Evolutionary conservation across 2,888 invertebrate species (phyloP), one percentile per base, ranked within the genome.

Genomic region (Pheosia tremula): DNA sequence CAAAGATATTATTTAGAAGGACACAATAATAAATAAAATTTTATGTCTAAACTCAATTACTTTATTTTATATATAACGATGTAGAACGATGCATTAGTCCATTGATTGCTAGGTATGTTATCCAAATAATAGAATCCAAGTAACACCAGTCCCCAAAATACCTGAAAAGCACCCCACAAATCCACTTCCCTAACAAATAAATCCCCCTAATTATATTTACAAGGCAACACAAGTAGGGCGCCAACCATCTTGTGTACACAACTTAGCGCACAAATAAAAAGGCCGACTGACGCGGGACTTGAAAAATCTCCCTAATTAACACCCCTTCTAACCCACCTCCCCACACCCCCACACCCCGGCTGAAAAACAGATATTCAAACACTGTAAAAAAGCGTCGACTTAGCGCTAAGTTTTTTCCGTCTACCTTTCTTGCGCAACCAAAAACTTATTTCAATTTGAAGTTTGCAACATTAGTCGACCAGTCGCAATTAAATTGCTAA

Each of bases 291-390:
- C 24, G 24, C 62, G 57, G 62, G 45, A 59, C 38, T 64, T 66
- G 66, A 74, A 76, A 74, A 76, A 67, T 69, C 69, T 69, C 64
- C 66, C 71, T 75, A 76, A 76, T 76, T 74, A 76, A 67, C 71
- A 64, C 61, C 71, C 68, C 64, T 69, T 54, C 57, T 45, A 8
- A 52, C 36, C 37, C 56, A 24, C 49, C 63, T 58, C 49, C 58
- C 59, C 37, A 47, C 50, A 59, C 64, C 61, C 59, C 56, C n/a
- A 45, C 9, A 13, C 56, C 66, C 61, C 60, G 58, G 58, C 62
- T 66, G 61, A 63, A 68, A 70, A 70, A 74, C 66, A 69, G 72
- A 67, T 68, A 76, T 69, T 71, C 68, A 69, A 74, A 64, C 71
- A 62, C 66, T 55, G 50, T 67, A 71, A 71, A 75, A 68, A 69